A percentile compares a stretch with the other conserved stretches of the same genome.
Conservation (phyloP, 1,140 invertebrate species). For the Acyrthosiphon pisum region DNA sequence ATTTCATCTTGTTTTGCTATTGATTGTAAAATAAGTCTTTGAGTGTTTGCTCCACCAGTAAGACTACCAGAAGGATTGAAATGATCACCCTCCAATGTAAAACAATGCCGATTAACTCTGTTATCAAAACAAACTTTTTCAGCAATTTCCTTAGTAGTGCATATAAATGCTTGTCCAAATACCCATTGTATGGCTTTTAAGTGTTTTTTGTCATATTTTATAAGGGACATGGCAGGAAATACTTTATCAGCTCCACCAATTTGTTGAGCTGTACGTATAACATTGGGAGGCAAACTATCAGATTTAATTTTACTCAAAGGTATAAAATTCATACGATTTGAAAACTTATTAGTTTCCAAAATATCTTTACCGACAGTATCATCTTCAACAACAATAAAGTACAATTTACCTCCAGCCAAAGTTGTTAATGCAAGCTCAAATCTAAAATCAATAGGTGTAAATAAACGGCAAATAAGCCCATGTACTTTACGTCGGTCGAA, state of each 20-base stretch:
- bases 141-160: constrained; percentile 80
- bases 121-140: constrained; percentile 80
- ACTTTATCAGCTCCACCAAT: constrained; percentile 85
- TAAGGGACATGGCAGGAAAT: constrained; percentile 79
- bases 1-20: constrained; percentile 47
- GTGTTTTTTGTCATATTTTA: constrained; percentile 77
- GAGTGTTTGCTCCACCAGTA: constrained; percentile 69
- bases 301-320: constrained; percentile 91
- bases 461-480: constrained; percentile 79
- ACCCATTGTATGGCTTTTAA: constrained; percentile 85
- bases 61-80: constrained; percentile 89
- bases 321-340: constrained; percentile 81
- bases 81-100: constrained; percentile 92
- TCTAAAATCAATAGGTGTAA: constrained; percentile 76
- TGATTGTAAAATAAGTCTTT: constrained; percentile 39
- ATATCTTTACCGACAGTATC: constrained; percentile 85
- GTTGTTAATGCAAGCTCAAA: constrained; percentile 84
- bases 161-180: constrained; percentile 88
- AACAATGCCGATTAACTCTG: constrained; percentile 76
- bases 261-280: constrained; percentile 74
- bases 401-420: constrained; percentile 85
- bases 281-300: constrained; percentile 69
- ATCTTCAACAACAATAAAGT: constrained; percentile 89
- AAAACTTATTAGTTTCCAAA: constrained; percentile 81
- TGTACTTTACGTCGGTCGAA: constrained; percentile 80